phyloP scores from a whole-genome alignment of 2,888 invertebrate genomes.

The Dichetophora obliterata region DNA sequence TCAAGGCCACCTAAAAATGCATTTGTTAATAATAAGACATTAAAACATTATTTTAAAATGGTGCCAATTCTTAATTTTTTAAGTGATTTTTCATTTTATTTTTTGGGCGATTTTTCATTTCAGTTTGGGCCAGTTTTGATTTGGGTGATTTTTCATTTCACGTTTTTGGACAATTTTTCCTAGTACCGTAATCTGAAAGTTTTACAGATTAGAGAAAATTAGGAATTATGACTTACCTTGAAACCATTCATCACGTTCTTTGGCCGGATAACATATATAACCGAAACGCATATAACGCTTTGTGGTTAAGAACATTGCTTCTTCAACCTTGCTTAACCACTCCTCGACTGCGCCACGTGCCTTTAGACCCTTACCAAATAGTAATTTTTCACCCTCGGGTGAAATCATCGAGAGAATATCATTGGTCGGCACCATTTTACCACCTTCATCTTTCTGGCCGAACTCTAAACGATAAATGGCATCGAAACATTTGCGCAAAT shows the following conservation, averaged over 20 bases:
- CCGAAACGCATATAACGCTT: conserved; percentile 82
- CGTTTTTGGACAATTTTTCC: too few species aligned
- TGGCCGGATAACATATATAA: conserved; percentile 76
- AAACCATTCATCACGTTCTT: conserved; percentile 81
- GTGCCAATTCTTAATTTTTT: too few species aligned
- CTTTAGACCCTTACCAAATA: conserved; percentile 84
- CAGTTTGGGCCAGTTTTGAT: too few species aligned
- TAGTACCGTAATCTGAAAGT: too few species aligned
- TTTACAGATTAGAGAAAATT: not conserved
- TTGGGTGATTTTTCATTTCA: too few species aligned
- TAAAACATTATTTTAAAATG: too few species aligned
- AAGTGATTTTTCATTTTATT: too few species aligned
- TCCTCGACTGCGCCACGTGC: conserved; percentile 93
- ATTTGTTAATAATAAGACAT: too few species aligned
- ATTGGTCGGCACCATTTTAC: conserved; percentile 76
- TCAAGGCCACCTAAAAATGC: too few species aligned
- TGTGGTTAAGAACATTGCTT: conserved; percentile 87
- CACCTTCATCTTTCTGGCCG: conserved; percentile 75
- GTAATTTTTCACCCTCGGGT: conserved; percentile 87
- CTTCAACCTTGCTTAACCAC: conserved; percentile 92
- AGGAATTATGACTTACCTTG: conserved; percentile 51
- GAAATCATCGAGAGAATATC: conserved; percentile 92
- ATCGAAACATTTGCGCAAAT: conserved; percentile 90
- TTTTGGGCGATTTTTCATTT: too few species aligned
- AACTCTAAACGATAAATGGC: conserved; percentile 85